phyloP scores from a whole-genome alignment of 2,797 vertebrate species.

The Tamandua tetradactyla region DNA sequence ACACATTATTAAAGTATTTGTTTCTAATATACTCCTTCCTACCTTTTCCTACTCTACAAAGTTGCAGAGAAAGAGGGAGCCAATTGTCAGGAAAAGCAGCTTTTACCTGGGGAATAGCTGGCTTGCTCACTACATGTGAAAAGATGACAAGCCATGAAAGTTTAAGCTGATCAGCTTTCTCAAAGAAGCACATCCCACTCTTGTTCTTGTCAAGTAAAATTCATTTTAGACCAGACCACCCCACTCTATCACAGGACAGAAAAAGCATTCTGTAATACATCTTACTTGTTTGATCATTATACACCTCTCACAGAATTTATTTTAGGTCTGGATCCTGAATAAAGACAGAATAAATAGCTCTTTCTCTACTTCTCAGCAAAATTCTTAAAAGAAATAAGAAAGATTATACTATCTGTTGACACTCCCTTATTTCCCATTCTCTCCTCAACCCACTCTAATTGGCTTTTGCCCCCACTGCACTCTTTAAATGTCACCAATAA shows the following conservation, averaged over 20 bases:
- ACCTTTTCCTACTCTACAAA: neutral
- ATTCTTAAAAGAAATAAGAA: neutral
- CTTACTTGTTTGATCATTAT: neutral
- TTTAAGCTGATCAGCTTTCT: neutral
- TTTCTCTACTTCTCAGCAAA: neutral
- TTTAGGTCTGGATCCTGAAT: neutral
- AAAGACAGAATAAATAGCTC: neutral
- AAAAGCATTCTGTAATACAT: neutral
- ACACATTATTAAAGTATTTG: neutral
- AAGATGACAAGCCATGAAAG: neutral
- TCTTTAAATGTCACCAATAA: neutral
- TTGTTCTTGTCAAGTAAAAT: neutral
- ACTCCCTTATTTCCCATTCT: neutral
- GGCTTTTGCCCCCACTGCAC: neutral
- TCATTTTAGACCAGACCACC: neutral
- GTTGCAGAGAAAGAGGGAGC: neutral
- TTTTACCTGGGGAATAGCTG: neutral
- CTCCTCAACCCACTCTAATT: neutral
- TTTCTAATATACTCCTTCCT: neutral
- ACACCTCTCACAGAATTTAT: neutral
- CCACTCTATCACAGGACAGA: neutral
- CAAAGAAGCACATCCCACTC: neutral
- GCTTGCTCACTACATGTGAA: neutral
- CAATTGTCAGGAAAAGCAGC: neutral
- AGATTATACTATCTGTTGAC: neutral